These are phyloP conservation scores for Hylomyscus alleni DNA, from an alignment of 2,797 vertebrate genomes.

Conservation along the genomic window DNA sequence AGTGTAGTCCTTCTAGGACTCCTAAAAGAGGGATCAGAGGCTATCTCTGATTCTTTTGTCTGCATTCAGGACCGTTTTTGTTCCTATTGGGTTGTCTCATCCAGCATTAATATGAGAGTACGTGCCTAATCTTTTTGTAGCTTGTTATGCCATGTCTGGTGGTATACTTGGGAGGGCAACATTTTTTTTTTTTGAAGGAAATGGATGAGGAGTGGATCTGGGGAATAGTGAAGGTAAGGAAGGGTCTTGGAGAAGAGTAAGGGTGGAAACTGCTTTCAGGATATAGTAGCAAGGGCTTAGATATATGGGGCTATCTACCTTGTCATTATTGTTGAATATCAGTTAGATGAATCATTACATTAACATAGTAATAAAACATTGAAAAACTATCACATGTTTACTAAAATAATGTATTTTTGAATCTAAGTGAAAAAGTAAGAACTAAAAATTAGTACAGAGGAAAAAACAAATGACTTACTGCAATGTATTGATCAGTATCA, in stretches of 20 bases:
- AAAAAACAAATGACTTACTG: background rate
- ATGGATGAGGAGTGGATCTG: background rate
- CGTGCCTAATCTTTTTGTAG: background rate
- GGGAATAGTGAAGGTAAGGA: background rate
- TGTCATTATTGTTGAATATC: too few relatives aligned
- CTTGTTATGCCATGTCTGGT: background rate
- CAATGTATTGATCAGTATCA: background rate
- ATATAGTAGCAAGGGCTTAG: background rate
- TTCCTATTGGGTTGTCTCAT: background rate
- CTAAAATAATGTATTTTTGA: background rate
- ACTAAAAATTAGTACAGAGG: background rate
- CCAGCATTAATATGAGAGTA: background rate
- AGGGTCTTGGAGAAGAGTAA: background rate
- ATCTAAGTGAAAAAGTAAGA: background rate
- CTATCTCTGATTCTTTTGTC: background rate
- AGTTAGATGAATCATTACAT: background rate
- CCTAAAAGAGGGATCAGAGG: background rate
- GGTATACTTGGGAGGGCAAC: background rate
- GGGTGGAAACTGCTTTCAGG: background rate
- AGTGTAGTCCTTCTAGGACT: background rate
- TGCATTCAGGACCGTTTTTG: background rate
- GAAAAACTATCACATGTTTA: background rate
- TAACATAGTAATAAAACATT: background rate
- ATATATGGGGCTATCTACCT: background rate
- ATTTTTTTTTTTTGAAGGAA: background rate